Evolutionary conservation across 2,797 vertebrate species (phyloP).

Genomic region (Sebastolobus alascanus): DNA sequence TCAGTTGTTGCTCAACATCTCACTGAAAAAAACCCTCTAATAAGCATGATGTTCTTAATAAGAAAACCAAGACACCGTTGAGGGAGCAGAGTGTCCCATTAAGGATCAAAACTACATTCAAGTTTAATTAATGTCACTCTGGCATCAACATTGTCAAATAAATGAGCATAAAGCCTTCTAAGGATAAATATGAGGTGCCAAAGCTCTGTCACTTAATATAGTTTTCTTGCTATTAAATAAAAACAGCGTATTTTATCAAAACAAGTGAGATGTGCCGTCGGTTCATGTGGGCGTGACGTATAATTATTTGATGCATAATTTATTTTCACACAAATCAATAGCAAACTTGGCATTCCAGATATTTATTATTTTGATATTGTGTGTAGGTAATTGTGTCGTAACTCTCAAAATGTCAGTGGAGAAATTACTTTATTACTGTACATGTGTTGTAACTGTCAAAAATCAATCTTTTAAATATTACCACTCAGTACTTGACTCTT

Average conservation of each 20-base stretch:
- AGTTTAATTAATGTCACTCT: conserved; percentile 23
- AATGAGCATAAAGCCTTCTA: neutral
- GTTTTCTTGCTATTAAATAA: neutral
- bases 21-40: neutral
- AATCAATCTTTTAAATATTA: neutral
- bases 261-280: neutral
- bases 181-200: neutral
- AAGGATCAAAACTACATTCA: conserved; percentile 10
- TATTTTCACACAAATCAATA: conserved; percentile 12
- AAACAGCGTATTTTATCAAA: conserved; percentile 12
- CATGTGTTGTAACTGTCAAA: neutral
- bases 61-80: neutral
- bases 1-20: neutral
- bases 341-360: neutral
- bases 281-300: neutral
- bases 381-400: neutral
- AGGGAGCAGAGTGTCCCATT: neutral
- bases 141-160: neutral
- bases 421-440: neutral
- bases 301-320: conserved; percentile 1
- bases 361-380: neutral
- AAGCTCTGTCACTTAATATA: neutral
- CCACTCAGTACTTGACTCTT: neutral
- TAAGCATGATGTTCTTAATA: neutral
- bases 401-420: conserved; percentile 13